Evolutionary conservation across 2,113 vertebrate genomes (phyloP).

Genomic region (Prionailurus viverrinus): DNA sequence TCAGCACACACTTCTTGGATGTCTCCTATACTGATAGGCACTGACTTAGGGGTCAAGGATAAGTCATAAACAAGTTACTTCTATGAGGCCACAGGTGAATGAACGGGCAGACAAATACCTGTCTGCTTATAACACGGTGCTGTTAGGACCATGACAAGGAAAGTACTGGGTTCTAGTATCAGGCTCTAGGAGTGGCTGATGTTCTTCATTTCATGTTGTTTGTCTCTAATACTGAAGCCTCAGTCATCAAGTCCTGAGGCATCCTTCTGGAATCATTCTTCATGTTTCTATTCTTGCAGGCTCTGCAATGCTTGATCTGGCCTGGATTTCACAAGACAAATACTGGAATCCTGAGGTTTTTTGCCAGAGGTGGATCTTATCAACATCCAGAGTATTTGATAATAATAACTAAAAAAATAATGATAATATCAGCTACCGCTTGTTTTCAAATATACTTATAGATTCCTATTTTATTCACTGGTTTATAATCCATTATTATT

Average conservation of each 20-base stretch:
- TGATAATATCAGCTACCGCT: not conserved
- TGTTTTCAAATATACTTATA: not conserved
- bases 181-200: not conserved
- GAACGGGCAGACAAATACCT: not conserved
- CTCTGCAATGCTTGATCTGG: not conserved
- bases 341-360: not conserved
- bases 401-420: not conserved
- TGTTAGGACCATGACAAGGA: not conserved
- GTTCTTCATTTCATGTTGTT: not conserved
- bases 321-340: not conserved
- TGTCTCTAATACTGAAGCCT: not conserved
- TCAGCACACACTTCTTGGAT: not conserved
- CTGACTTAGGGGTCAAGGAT: not conserved
- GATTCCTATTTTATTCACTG: not conserved
- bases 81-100: not conserved
- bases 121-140: not conserved
- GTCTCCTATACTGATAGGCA: not conserved
- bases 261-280: conserved; percentile 19
- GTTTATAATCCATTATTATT: not conserved
- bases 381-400: not conserved
- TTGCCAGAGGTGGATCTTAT: not conserved
- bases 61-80: not conserved
- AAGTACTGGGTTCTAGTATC: not conserved
- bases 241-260: not conserved
- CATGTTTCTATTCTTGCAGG: not conserved